phyloP scores from a whole-genome alignment of 2,113 vertebrate species.

The Columba janthina region DNA sequence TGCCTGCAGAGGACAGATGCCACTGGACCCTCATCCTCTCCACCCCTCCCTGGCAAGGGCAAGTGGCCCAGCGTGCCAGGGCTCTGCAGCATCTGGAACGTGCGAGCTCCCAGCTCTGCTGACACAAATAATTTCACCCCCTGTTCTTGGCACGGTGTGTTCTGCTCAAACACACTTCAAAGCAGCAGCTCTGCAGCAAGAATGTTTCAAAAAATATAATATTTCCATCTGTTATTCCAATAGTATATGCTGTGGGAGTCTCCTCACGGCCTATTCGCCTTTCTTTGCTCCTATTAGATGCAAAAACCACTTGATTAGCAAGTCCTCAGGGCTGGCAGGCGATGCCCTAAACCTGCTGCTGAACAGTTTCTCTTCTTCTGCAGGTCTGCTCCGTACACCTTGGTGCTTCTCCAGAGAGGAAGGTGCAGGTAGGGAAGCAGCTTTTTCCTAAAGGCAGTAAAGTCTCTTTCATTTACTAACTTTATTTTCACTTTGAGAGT shows the following conservation, averaged over 20 bases:
- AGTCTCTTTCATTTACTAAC: constrained; percentile 40
- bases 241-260: constrained; percentile 64
- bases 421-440: constrained; percentile 35
- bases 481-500: constrained; percentile 51
- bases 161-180: constrained; percentile 74
- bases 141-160: constrained; percentile 65
- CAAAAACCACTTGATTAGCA: constrained; percentile 43
- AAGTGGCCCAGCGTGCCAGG: not conserved
- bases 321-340: constrained; percentile 38
- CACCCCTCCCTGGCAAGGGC: not conserved
- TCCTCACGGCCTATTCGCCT: constrained; percentile 60
- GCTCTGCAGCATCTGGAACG: constrained; percentile 37
- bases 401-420: not conserved
- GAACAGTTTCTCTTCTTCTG: constrained; percentile 14
- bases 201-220: constrained; percentile 75
- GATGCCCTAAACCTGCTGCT: constrained; percentile 11
- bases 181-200: constrained; percentile 66
- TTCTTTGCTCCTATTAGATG: constrained; percentile 61
- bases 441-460: constrained; percentile 40
- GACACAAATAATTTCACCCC: constrained; percentile 42
- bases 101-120: constrained; percentile 49
- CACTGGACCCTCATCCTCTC: not conserved
- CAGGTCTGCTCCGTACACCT: not conserved
- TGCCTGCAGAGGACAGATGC: not conserved
- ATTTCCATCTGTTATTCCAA: constrained; percentile 81